Base-by-base conservation (phyloP, 2,888 invertebrate species). In the Drosophila mimetica region DNA sequence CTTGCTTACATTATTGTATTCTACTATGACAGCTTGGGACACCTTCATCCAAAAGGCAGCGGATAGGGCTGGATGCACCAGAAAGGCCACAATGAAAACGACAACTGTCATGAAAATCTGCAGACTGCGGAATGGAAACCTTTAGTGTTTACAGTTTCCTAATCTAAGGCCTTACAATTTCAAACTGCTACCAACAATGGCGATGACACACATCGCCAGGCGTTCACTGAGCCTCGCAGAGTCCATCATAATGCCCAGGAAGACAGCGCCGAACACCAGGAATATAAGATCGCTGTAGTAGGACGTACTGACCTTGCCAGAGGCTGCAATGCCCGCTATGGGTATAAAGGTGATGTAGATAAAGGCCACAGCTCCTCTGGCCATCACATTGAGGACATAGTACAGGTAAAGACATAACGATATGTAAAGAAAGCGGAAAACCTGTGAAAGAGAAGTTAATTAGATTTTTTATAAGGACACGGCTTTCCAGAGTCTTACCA, bases 1-100 rank as follows among this genome's bases (percentile, higher is more conserved):
- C 1, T 32, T 5, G 66, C 76, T 54, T 16, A 83, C 83, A 0
- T 25, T 32, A 7, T 28, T 28, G 13, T 67, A 74, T 46, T 77
- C 77, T 0, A 7, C 2, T 9, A 84, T 6, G 0, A 72, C 18
- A 1, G 82, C 73, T 48, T 67, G 58, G 0, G 79, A 46, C 2
- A 87, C 14, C 34, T 82, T 87, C 86, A 85, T 85, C 50, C 59
- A 72, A 48, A 87, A 39, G 0, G 79, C 82, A 0, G 67, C 14
- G 4, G 60, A 53, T 3, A 77, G 28, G 1, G 77, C 48, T 14
- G 60, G 41, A 32, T 42, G 51, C 0, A 60, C 5, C 0, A 79
- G 0, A 11, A 74, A 14, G 2, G 52, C 7, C 0, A 57, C 32
- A 0, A 42, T 0, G 0, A 74, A 0, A 52, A 74, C 46, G 2